phyloP scores from a whole-genome alignment of 2,888 invertebrate species.

The Phortica magna region DNA sequence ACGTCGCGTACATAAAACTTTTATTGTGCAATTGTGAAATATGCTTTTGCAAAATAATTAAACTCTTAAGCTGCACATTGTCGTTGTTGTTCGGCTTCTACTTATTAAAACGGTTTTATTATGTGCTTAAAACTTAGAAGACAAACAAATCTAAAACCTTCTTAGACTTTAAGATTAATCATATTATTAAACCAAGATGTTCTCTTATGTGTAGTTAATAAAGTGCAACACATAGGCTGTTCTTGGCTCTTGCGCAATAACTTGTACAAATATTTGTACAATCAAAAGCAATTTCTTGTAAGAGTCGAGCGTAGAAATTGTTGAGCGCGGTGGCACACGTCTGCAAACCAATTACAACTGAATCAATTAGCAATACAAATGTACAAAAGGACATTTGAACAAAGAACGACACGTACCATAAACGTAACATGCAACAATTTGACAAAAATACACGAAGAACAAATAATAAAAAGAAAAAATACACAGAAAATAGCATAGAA shows the following conservation, averaged over 20 bases:
- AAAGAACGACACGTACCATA: conserved; percentile 53
- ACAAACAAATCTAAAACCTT: background rate
- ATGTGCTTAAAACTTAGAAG: background rate
- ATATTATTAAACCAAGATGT: too few species aligned
- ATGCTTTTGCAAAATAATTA: conserved; percentile 8
- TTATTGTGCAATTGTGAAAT: conserved; percentile 23
- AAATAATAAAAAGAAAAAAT: conserved; percentile 15
- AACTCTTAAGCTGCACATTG: background rate
- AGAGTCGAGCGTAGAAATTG: background rate
- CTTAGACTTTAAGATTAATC: background rate
- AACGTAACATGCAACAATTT: conserved; percentile 39
- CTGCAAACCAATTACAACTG: conserved; percentile 45
- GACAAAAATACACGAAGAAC: background rate
- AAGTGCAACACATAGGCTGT: background rate
- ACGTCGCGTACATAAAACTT: background rate
- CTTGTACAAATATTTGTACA: conserved; percentile 23
- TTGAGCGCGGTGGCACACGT: background rate
- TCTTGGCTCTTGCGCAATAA: background rate
- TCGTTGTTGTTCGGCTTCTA: background rate
- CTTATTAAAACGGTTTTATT: background rate
- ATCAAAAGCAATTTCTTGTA: conserved; percentile 22
- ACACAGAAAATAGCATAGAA: too few species aligned
- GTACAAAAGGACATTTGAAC: conserved; percentile 37
- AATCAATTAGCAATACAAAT: conserved; percentile 54
- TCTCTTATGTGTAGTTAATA: too few species aligned